Conservation (phyloP, 2,797 vertebrate genomes). For the Bradypodion pumilum region DNA sequence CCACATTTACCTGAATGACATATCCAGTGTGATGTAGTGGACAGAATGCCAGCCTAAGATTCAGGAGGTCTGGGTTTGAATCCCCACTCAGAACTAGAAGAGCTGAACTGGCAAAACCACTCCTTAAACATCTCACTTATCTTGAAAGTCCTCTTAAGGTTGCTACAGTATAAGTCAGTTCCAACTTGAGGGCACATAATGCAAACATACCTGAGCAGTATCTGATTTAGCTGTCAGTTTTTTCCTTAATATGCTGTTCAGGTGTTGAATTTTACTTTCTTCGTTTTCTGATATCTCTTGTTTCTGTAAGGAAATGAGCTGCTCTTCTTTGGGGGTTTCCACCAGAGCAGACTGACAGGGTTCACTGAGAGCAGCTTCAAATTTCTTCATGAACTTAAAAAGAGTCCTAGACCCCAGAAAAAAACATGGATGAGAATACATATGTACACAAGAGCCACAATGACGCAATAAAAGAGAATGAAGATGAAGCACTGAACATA, state of each 20-base stretch:
- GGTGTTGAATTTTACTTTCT: conserved; percentile 79
- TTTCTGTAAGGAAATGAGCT: conserved; percentile 75
- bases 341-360: conserved; percentile 83
- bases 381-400: conserved; percentile 96
- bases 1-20: no score
- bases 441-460: no score
- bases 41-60: no score
- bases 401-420: conserved; percentile 82
- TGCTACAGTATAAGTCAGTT: no score
- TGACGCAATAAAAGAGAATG: not conserved
- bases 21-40: no score
- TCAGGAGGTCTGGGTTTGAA: no score
- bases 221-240: conserved; percentile 72
- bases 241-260: conserved; percentile 79
- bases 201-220: conserved; percentile 64
- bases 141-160: no score
- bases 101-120: no score
- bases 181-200: no score
- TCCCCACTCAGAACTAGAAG: no score
- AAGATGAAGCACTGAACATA: not conserved
- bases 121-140: no score
- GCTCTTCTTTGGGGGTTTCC: conserved; percentile 79
- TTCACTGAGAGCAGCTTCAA: conserved; percentile 82
- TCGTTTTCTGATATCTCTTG: conserved; percentile 61
- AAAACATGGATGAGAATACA: not conserved